These are phyloP conservation scores for Gopherus flavomarginatus DNA, from an alignment of 2,113 vertebrate species.

Conservation along the genomic window DNA sequence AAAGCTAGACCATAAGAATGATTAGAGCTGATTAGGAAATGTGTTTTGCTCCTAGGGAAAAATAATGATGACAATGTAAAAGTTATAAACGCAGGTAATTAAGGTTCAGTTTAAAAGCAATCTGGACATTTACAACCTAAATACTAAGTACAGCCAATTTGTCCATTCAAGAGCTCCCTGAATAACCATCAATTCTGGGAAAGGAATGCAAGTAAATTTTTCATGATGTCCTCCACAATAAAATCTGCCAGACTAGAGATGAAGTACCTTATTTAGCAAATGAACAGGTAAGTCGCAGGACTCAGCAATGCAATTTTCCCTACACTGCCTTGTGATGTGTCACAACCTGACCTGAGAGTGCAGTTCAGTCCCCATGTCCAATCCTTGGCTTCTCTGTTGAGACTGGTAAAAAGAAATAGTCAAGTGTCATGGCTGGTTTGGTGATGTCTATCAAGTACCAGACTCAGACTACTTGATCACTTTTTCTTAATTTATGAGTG, in stretches of 20 bases:
- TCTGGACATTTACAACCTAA: not conserved
- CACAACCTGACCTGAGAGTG: not conserved
- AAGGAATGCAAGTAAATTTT: not conserved
- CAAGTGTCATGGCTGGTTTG: not conserved
- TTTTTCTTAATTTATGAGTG: not conserved
- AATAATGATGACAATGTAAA: not conserved
- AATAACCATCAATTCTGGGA: not conserved
- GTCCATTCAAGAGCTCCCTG: not conserved
- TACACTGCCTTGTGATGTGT: fast-evolving
- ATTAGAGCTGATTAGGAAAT: not conserved
- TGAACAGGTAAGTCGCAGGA: not conserved
- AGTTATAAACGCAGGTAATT: not conserved
- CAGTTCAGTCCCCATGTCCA: not conserved
- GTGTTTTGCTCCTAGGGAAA: not conserved
- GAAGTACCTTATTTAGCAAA: not conserved
- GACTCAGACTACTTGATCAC: not conserved
- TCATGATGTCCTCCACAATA: not conserved
- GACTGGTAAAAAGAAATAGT: not conserved
- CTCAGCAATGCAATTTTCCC: not conserved
- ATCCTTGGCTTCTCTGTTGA: not conserved
- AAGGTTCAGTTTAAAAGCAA: not conserved
- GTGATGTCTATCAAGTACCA: not conserved
- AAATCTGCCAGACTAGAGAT: not conserved
- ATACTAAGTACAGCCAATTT: not conserved
- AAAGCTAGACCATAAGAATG: not conserved